Percentiles rank a stretch among this genome's conserved stretches.
These are phyloP conservation scores for Myripristis jacobus DNA, from an alignment of 2,797 vertebrate genomes.

Conservation along the genomic window DNA sequence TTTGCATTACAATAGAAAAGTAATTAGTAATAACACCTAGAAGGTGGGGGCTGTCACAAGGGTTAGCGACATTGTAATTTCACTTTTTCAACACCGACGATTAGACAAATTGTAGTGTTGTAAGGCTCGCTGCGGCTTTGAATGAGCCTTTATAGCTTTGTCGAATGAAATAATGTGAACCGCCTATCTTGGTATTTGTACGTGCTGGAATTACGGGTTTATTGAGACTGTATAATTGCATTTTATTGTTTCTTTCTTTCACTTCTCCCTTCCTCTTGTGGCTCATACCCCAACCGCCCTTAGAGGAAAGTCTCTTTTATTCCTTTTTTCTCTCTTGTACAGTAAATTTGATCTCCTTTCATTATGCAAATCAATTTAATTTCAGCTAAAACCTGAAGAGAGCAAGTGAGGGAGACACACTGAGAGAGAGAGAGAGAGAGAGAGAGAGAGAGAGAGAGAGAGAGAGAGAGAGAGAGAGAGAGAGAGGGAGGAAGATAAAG, in stretches of 20 bases:
- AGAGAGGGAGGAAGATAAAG: too few relatives aligned
- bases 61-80: conserved; percentile 77
- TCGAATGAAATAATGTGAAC: conserved; percentile 79
- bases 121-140: conserved; percentile 68
- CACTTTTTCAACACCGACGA: conserved; percentile 58
- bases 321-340: conserved; percentile 67
- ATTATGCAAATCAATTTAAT: conserved; percentile 86
- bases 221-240: conserved; percentile 83
- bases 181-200: conserved; percentile 80
- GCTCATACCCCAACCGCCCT: conserved; percentile 66
- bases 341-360: conserved; percentile 78
- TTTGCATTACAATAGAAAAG: conserved; percentile 80
- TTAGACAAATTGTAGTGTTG: conserved; percentile 78
- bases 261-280: conserved; percentile 69
- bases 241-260: conserved; percentile 83
- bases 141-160: conserved; percentile 78
- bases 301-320: conserved; percentile 67
- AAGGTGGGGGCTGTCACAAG: conserved; percentile 62
- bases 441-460: too few relatives aligned
- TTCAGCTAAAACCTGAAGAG: conserved; percentile 68
- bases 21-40: conserved; percentile 82
- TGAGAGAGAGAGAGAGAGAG: conserved; percentile 26
- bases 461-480: too few relatives aligned
- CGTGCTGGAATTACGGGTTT: conserved; percentile 78
- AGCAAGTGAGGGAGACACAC: conserved; percentile 42